A percentile compares a stretch with the other conserved stretches of the same genome.
phyloP scores from a whole-genome alignment of 2,797 vertebrate species.

The Etheostoma perlongum region DNA sequence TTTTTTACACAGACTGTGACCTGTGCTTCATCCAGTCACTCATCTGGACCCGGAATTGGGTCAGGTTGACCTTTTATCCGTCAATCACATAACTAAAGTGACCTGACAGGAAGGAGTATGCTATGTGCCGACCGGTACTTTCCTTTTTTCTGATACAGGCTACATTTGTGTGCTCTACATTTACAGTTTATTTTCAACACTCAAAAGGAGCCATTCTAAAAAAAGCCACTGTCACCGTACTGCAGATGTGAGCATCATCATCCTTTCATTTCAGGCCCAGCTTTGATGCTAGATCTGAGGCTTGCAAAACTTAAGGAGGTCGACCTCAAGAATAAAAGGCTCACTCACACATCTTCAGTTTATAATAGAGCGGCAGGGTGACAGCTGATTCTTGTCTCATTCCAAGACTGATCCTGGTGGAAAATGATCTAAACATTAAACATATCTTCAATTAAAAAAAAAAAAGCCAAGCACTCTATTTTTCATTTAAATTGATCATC shows the following conservation, averaged over 20 bases:
- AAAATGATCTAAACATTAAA: conserved; percentile 25
- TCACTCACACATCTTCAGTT: background rate
- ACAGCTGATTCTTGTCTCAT: conserved; percentile 24
- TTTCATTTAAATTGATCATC: conserved; percentile 34
- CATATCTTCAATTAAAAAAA: conserved; percentile 15
- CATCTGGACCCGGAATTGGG: conserved; percentile 49
- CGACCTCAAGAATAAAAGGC: conserved; percentile 46
- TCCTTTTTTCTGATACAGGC: conserved; percentile 31
- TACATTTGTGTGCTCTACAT: conserved; percentile 40
- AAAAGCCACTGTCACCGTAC: conserved; percentile 4
- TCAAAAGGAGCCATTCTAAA: conserved; percentile 31
- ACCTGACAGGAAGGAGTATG: conserved; percentile 36
- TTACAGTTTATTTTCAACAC: conserved; percentile 2
- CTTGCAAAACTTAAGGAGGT: background rate
- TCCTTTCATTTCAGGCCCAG: conserved; percentile 30
- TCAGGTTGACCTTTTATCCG: conserved; percentile 61
- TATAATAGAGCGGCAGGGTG: conserved; percentile 8
- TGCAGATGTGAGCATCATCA: conserved; percentile 8
- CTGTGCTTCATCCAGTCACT: conserved; percentile 40
- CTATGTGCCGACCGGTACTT: conserved; percentile 36
- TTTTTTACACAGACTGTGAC: conserved; percentile 31
- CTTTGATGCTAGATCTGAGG: conserved; percentile 56
- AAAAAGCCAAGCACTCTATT: conserved; percentile 19
- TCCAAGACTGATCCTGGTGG: conserved; percentile 13
- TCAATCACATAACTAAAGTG: conserved; percentile 46